Percentiles rank a stretch among this genome's conserved stretches.
Evolutionary conservation across 2,797 vertebrate genomes (phyloP).

Genomic region (Rhinophrynus dorsalis): DNA sequence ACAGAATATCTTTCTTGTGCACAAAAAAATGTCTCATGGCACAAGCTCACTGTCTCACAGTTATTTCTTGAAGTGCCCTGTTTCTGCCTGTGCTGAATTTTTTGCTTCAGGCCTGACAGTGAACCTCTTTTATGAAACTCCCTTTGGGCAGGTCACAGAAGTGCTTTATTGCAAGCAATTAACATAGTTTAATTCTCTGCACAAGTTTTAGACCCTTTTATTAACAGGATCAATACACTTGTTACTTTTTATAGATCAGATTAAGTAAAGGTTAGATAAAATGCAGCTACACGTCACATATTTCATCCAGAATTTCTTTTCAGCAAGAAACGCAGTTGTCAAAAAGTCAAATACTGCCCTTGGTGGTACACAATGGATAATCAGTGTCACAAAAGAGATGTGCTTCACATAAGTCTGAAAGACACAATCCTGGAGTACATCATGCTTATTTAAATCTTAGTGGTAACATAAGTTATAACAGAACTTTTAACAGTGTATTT

Average conservation of each 20-base stretch:
- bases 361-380: not conserved
- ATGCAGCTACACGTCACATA: slow-evolving; percentile 36
- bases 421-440: no score
- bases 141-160: slow-evolving; percentile 31
- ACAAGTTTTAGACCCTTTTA: slow-evolving; percentile 43
- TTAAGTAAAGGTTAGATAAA: slow-evolving; percentile 49
- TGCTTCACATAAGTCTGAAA: slow-evolving; percentile 7
- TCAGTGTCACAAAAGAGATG: slow-evolving; percentile 12
- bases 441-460: no score
- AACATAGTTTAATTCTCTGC: slow-evolving; percentile 43
- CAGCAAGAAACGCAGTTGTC: slow-evolving; percentile 26
- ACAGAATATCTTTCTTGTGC: no score
- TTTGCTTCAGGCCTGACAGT: not conserved
- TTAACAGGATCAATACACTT: slow-evolving; percentile 44
- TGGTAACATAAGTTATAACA: no score
- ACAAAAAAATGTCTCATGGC: no score
- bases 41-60: no score
- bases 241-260: slow-evolving; percentile 47
- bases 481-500: no score
- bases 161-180: slow-evolving; percentile 50
- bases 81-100: not conserved
- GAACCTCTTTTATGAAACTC: slow-evolving; percentile 7
- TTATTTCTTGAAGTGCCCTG: no score
- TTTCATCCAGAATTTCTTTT: slow-evolving; percentile 36
- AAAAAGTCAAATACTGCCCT: slow-evolving; percentile 27